phyloP scores from a whole-genome alignment of 1,140 invertebrate species.

The Bombyx mandarina region DNA sequence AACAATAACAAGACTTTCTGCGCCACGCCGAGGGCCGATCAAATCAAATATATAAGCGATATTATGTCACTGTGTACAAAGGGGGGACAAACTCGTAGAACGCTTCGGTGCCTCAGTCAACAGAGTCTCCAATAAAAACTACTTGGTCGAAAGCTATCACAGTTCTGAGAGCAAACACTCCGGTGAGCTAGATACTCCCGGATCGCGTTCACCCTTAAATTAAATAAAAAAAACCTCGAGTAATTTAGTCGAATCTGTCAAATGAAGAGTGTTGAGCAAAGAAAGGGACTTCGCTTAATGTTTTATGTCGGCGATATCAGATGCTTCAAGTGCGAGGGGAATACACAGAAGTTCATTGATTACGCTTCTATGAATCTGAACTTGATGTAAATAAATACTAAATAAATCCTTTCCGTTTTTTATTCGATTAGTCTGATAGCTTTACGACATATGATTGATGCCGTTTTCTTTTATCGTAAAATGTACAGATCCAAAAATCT shows the following conservation, averaged over 20 bases:
- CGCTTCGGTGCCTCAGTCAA: conserved; percentile 42
- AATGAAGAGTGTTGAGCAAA: conserved; percentile 65
- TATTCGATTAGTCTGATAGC: too few relatives aligned
- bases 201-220: conserved; percentile 54
- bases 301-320: conserved; percentile 42
- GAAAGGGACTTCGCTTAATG: conserved; percentile 54
- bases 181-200: conserved; percentile 21
- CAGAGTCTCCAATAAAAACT: conserved; percentile 60
- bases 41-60: conserved; percentile 50
- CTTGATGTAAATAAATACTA: background rate
- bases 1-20: conserved; percentile 27
- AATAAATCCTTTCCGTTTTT: too few relatives aligned
- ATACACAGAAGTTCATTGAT: conserved; percentile 3
- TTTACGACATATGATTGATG: too few relatives aligned
- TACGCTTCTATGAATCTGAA: background rate
- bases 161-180: conserved; percentile 45
- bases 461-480: too few relatives aligned
- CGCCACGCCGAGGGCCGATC: conserved; percentile 26
- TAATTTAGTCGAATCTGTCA: conserved; percentile 66
- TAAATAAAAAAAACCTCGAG: conserved; percentile 54
- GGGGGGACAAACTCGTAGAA: conserved; percentile 20
- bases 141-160: conserved; percentile 37
- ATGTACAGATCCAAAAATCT: too few relatives aligned
- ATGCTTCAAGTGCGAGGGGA: conserved; percentile 25
- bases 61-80: conserved; percentile 42